Percentiles rank a stretch among this genome's conserved stretches.
Conservation (phyloP, 2,888 invertebrate species). For the Noctua pronuba region DNA sequence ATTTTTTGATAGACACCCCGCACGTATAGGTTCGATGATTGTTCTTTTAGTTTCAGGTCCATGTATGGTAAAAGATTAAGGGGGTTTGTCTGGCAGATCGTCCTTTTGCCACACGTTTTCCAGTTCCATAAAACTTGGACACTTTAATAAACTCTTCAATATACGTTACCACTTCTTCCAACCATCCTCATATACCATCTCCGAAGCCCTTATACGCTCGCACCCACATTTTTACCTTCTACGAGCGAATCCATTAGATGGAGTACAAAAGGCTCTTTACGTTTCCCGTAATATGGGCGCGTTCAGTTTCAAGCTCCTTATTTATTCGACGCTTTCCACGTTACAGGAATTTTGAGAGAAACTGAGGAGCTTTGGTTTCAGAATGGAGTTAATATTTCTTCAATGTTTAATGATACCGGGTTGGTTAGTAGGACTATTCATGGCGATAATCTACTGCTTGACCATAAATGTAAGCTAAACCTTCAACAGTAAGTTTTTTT, state of each 20-base stretch:
- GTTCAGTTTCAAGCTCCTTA: constrained; percentile 36
- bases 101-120: neutral
- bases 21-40: too few relatives aligned
- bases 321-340: constrained; percentile 29
- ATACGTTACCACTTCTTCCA: neutral
- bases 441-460: neutral
- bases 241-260: constrained; percentile 41
- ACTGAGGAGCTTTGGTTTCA: neutral
- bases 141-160: constrained; percentile 4
- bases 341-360: neutral
- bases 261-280: constrained; percentile 31
- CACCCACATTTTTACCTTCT: constrained; percentile 35
- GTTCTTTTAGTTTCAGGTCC: too few relatives aligned
- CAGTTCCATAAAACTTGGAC: neutral
- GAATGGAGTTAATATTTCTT: neutral
- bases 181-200: constrained; percentile 9
- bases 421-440: neutral
- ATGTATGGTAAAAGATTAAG: too few relatives aligned
- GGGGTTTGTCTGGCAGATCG: neutral
- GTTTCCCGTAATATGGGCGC: constrained; percentile 20
- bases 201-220: neutral
- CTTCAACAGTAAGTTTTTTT: too few relatives aligned
- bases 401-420: neutral
- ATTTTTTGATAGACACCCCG: too few relatives aligned
- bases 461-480: neutral